Conservation (phyloP, 1,140 invertebrate species). For the Sarcophaga peregrina region DNA sequence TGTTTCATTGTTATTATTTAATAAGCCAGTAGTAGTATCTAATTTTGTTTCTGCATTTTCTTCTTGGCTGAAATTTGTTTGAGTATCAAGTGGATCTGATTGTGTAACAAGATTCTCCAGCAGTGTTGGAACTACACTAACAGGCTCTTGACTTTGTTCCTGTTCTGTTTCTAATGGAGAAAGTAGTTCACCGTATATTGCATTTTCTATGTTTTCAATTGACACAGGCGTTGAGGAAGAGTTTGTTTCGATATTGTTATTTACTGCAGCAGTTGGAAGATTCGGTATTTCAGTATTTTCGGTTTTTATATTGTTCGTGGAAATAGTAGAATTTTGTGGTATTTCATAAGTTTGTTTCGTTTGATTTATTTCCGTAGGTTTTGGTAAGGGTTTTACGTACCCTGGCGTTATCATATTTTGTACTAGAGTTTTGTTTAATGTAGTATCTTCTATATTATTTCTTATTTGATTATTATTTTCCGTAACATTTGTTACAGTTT, state of each 20-base stretch:
- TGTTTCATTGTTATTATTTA: not conserved
- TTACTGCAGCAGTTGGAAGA: not conserved
- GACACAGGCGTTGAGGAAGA: slow-evolving; percentile 48
- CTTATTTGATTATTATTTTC: not conserved
- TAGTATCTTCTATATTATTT: not conserved
- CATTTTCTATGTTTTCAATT: slow-evolving; percentile 66
- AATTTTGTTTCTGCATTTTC: not conserved
- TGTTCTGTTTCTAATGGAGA: slow-evolving; percentile 36
- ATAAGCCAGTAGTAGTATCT: not conserved
- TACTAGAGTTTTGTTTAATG: no score
- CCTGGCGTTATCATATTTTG: not conserved
- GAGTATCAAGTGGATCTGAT: not conserved
- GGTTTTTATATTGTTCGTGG: not conserved
- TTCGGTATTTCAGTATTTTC: not conserved
- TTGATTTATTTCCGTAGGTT: no score
- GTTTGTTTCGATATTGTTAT: not conserved
- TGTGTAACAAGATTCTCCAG: slow-evolving; percentile 51
- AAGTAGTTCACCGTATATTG: slow-evolving; percentile 64
- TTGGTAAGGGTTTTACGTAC: no score
- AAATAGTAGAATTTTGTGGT: no score
- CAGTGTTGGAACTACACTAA: slow-evolving; percentile 35
- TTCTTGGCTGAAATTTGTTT: not conserved
- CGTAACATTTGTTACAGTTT: not conserved
- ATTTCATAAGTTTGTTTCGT: no score
- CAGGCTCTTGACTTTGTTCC: not conserved